Evolutionary conservation across 2,797 vertebrate genomes (phyloP), one percentile per base, ranked within the genome.

Genomic region (Thunnus albacares): DNA sequence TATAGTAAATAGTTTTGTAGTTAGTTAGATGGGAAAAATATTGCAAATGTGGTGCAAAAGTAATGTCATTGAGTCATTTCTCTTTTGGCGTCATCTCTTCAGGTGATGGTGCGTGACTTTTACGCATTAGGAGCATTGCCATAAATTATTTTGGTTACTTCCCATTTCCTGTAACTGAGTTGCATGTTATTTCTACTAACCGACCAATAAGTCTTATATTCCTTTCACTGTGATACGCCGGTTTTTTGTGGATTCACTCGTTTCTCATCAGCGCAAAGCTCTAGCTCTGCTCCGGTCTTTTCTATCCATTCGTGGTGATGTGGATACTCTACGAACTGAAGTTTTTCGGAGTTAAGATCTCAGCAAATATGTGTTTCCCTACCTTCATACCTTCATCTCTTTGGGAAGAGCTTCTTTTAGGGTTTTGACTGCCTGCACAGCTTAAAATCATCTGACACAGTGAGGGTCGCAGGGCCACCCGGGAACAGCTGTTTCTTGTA

Each of bases 401-500:
- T 12, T 1, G 38, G 67, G 64, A 51, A 82, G 51, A 38, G 59
- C 45, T 71, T 75, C 43, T 61, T 75, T 24, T 58, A 52, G 47
- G 53, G 49, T 12, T 77, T 0, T 68, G 75, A 59, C 71, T 79
- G 53, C 51, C 59, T 80, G 63, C 71, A 52, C 24, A 28, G 70
- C 86, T 76, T 73, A 67, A 75, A 69, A 52, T 85, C 84, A 84
- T 87, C 83, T 78, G 77, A 47, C 77, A 62, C 77, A 62, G 79
- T 57, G 57, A 90, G 87, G 92, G 89, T 91, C 71, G 71, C 79
- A 89, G 88, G 92, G 88, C 89, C 88, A 87, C 84, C 85, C 79
- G 72, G 84, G 81, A 92, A 92, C 96, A 96, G 95, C 95, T 96
- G 96, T 95, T 96, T 95, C 94, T 96, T 94, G 95, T 95, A 94